Base-by-base conservation (phyloP, 2,797 vertebrate species). In the Melanotaenia boesemani region DNA sequence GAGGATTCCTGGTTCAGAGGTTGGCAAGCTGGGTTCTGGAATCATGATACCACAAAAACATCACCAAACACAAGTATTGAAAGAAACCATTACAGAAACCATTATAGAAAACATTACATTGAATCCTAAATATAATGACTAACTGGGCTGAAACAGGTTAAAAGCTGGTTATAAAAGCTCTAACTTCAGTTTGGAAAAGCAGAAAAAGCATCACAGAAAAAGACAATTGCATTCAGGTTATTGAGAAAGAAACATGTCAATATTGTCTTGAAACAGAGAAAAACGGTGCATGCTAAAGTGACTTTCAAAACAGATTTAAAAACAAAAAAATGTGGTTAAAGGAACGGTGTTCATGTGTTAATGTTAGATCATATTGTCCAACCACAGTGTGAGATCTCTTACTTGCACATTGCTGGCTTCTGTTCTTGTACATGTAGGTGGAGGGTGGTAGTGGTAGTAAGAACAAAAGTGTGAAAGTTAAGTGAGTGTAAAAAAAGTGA, bases 401-500 rank as follows among this genome's bases (percentile, higher is more conserved):
- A n/a, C 37, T 60, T n/a, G n/a, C 48, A 22, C 37, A n/a, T 44
- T 50, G 7, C 56, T 50, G 56, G 56, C 67, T 48, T 36, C 50
- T 36, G 50, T 18, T 20, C 64, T 62, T 56, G 59, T 55, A 50
- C 32, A 13, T 59, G 82, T 85, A 66, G 87, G 87, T 59, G 84
- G 70, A 74, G 72, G 57, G 76, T 12, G 76, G 55, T 58, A 62
- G 36, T 63, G 77, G 62, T 85, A 85, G 76, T 80, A 75, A 72
- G 64, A 85, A 74, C 48, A 63, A 46, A 67, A 74, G 80, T 70
- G 76, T 80, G 69, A 80, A 81, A 69, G 68, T 64, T 66, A 72
- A 62, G 36, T 41, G 50, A 64, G 60, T 74, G 64, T 24, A 55
- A 41, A 50, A 64, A 67, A 67, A 37, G 44, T 61, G 70, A 74